phyloP scores from a whole-genome alignment of 2,888 invertebrate genomes.

The Heteromurus nitidus region DNA sequence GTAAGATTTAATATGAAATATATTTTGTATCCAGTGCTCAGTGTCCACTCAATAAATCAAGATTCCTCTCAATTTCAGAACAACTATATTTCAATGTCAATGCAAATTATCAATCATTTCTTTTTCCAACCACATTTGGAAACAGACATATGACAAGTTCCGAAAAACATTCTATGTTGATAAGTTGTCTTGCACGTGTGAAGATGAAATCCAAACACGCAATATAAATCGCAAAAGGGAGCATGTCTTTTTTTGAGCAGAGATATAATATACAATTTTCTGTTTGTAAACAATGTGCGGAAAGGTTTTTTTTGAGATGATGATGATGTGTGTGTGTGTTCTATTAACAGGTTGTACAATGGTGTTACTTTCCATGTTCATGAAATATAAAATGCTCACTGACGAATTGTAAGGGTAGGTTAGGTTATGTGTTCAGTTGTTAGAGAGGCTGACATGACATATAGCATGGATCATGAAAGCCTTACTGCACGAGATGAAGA shows the following conservation, averaged over 20 bases:
- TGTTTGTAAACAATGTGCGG: constrained; percentile 61
- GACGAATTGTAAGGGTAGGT: constrained; percentile 52
- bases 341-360: constrained; percentile 21
- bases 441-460: constrained; percentile 62
- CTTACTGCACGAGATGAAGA: constrained; percentile 61
- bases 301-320: constrained; percentile 27
- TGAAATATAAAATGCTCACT: constrained; percentile 32
- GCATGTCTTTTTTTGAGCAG: no score
- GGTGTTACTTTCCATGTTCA: constrained; percentile 55
- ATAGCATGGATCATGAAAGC: constrained; percentile 66
- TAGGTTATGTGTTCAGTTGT: constrained; percentile 43
- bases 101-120: no score
- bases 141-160: no score
- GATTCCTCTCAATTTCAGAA: no score
- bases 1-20: no score
- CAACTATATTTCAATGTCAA: no score
- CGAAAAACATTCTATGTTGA: no score
- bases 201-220: constrained; percentile 7
- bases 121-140: no score
- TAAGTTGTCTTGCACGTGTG: no score
- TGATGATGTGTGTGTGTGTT: constrained; percentile 37
- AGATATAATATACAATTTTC: no score
- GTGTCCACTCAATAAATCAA: no score
- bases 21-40: no score
- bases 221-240: constrained; percentile 6